Conservation (phyloP, 2,797 vertebrate species). For the Poeciliopsis infans region DNA sequence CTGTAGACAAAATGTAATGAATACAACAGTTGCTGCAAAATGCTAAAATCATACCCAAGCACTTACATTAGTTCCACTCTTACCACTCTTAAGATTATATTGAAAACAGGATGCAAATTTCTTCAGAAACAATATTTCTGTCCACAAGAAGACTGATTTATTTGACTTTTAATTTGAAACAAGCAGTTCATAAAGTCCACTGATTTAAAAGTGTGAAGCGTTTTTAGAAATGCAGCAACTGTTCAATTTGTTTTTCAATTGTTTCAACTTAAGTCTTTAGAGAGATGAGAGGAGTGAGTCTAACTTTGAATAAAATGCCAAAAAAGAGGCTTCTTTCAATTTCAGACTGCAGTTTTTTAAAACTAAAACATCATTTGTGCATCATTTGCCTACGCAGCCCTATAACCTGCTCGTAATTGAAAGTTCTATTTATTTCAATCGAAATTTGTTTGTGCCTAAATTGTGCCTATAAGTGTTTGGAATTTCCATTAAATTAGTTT, state of each 20-base stretch:
- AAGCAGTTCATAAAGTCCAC: background rate
- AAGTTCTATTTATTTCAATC: background rate
- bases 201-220: background rate
- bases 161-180: conserved; percentile 3
- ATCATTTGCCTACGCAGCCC: background rate
- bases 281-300: background rate
- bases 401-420: background rate
- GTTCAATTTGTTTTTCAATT: background rate
- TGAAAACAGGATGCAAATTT: conserved; percentile 58
- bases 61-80: conserved; percentile 31
- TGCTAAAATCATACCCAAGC: conserved; percentile 5
- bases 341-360: background rate
- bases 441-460: background rate
- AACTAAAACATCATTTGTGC: background rate
- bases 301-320: background rate
- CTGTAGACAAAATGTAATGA: conserved; percentile 8
- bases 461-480: background rate
- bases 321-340: background rate
- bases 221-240: background rate
- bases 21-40: conserved; percentile 10
- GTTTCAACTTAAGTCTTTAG: background rate
- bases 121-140: conserved; percentile 13
- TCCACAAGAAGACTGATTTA: conserved; percentile 7
- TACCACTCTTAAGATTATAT: conserved; percentile 24
- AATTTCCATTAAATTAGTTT: background rate